A percentile compares a stretch with the other conserved stretches of the same genome.
These are phyloP conservation scores for Conger conger DNA, from an alignment of 2,113 vertebrate species.

Conservation along the genomic window DNA sequence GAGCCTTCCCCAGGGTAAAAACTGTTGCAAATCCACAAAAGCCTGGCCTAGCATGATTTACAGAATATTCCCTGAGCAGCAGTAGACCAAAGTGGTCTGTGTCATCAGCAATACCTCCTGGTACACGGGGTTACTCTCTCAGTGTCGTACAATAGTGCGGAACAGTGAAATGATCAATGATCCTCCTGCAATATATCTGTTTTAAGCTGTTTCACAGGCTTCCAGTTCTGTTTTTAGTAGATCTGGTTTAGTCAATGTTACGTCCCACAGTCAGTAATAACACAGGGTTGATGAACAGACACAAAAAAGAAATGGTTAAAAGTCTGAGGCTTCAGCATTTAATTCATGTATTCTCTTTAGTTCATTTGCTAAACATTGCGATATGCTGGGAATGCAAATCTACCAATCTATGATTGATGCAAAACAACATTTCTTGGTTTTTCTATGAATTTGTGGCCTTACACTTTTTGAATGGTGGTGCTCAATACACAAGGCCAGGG, in stretches of 20 bases:
- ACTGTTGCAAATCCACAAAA: too few relatives aligned
- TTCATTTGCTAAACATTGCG: background rate
- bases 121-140: background rate
- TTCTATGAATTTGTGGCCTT: background rate
- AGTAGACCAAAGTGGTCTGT: background rate
- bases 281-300: background rate
- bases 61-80: background rate
- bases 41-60: too few relatives aligned
- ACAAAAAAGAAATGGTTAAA: background rate
- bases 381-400: background rate
- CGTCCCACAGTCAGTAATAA: too few relatives aligned
- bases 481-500: background rate
- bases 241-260: background rate
- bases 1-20: too few relatives aligned
- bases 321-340: background rate
- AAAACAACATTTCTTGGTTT: background rate
- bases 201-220: background rate
- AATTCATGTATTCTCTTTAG: too few relatives aligned
- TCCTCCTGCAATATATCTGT: background rate
- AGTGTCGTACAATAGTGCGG: background rate
- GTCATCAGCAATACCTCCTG: background rate
- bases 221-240: background rate
- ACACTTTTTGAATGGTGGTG: background rate
- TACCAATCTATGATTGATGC: background rate
- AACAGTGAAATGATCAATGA: background rate